Evolutionary conservation across 2,888 invertebrate genomes (phyloP).

Genomic region (Drosophila kuntzei): DNA sequence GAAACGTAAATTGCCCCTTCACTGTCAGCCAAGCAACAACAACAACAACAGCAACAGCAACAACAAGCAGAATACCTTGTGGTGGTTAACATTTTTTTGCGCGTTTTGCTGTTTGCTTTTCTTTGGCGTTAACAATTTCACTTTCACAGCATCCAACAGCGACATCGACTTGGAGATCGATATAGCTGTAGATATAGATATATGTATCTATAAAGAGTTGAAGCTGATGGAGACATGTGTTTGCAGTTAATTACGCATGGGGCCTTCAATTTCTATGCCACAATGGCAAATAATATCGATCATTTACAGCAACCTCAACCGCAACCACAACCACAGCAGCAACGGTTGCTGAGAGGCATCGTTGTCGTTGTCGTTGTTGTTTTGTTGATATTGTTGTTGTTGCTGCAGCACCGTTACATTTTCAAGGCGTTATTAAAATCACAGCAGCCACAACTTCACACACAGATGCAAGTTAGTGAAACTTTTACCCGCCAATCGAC

Average conservation of each 20-base stretch:
- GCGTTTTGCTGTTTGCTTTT: constrained; percentile 65
- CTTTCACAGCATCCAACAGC: constrained; percentile 78
- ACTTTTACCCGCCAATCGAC: constrained; percentile 67
- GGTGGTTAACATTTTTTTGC: constrained; percentile 58
- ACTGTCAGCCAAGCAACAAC: constrained; percentile 41
- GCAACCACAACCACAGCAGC: constrained; percentile 29
- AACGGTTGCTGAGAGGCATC: constrained; percentile 28
- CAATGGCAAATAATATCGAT: constrained; percentile 79
- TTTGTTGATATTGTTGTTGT: constrained; percentile 23
- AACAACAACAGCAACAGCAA: constrained; percentile 21
- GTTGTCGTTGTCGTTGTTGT: constrained; percentile 24
- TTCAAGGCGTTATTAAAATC: constrained; percentile 58
- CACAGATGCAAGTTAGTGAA: constrained; percentile 64
- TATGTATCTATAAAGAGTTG: constrained; percentile 1
- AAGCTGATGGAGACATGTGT: constrained; percentile 64
- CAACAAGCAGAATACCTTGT: constrained; percentile 57
- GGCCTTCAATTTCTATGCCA: constrained; percentile 72
- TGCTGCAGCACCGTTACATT: constrained; percentile 68
- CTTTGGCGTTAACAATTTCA: constrained; percentile 77
- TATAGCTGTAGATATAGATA: constrained; percentile 25
- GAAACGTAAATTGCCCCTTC: constrained; percentile 79
- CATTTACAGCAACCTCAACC: constrained; percentile 53
- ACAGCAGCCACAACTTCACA: constrained; percentile 31
- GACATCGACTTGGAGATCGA: constrained; percentile 19
- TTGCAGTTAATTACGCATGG: constrained; percentile 75